These are phyloP conservation scores for Naja naja DNA, from an alignment of 2,113 vertebrate genomes.

Conservation along the genomic window DNA sequence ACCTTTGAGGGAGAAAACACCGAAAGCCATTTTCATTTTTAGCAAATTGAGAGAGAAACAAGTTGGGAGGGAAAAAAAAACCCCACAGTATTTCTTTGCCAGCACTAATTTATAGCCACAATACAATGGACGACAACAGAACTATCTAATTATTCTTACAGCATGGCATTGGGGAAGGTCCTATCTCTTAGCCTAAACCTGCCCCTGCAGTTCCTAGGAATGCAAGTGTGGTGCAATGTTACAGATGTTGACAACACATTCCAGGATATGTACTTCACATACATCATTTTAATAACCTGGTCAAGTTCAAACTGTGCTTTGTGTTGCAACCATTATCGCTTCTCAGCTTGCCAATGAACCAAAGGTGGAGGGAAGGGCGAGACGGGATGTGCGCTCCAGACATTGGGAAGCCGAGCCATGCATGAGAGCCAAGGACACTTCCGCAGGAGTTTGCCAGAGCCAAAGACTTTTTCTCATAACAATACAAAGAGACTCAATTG, in stretches of 20 bases:
- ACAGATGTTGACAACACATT: neutral
- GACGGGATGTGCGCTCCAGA: too few relatives aligned
- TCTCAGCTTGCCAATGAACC: too few relatives aligned
- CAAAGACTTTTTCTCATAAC: too few relatives aligned
- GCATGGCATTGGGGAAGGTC: neutral
- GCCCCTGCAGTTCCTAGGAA: neutral
- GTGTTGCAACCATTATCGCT: too few relatives aligned
- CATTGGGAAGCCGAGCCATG: too few relatives aligned
- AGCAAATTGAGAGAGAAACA: neutral
- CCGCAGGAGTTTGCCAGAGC: too few relatives aligned
- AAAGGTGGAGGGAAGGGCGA: too few relatives aligned
- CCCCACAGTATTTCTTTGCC: neutral
- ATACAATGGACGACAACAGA: neutral
- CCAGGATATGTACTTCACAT: neutral
- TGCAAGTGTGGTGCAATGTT: neutral
- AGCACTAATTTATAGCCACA: neutral
- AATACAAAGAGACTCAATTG: too few relatives aligned
- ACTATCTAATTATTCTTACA: neutral
- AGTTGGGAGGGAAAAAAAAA: rapidly evolving
- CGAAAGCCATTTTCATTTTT: neutral
- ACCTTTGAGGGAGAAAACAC: neutral
- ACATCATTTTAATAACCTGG: neutral
- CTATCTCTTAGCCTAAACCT: neutral
- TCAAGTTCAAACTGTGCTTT: too few relatives aligned
- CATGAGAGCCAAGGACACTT: too few relatives aligned